These are phyloP conservation scores for Eilema depressum DNA, from an alignment of 2,888 invertebrate genomes.

Conservation along the genomic window DNA sequence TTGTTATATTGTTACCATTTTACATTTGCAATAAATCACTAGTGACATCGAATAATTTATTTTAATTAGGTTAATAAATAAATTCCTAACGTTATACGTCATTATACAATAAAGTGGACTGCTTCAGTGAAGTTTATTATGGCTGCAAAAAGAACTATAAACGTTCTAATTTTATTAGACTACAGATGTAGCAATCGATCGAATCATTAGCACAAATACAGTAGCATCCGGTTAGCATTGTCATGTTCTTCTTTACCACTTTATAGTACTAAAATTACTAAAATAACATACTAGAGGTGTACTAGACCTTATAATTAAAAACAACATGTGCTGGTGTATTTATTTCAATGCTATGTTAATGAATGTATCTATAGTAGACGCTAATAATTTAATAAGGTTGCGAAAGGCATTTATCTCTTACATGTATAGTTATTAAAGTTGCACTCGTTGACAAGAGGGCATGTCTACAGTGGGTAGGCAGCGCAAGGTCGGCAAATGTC, in stretches of 20 bases:
- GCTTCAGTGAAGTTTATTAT: neutral
- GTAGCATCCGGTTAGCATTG: neutral
- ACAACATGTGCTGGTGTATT: constrained; percentile 7
- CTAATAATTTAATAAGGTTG: constrained; percentile 14
- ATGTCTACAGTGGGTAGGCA: constrained; percentile 23
- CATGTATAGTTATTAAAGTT: constrained; percentile 18
- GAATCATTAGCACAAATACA: neutral
- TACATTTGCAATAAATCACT: too few relatives aligned
- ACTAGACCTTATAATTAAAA: constrained; percentile 12
- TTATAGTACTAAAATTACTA: neutral
- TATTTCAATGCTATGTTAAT: constrained; percentile 1
- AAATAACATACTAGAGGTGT: neutral
- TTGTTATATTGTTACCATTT: too few relatives aligned
- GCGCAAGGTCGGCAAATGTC: constrained; percentile 40
- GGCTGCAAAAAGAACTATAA: neutral
- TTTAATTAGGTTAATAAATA: too few relatives aligned
- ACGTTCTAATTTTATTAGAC: neutral
- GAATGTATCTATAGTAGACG: constrained; percentile 2
- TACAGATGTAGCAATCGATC: neutral
- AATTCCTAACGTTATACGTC: too few relatives aligned
- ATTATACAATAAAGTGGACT: too few relatives aligned
- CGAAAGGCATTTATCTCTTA: constrained; percentile 13
- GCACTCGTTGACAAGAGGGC: constrained; percentile 26
- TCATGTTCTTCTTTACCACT: neutral
- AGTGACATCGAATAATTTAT: too few relatives aligned